Base-by-base conservation (phyloP, 1,140 invertebrate species). In the Ips typographus region DNA sequence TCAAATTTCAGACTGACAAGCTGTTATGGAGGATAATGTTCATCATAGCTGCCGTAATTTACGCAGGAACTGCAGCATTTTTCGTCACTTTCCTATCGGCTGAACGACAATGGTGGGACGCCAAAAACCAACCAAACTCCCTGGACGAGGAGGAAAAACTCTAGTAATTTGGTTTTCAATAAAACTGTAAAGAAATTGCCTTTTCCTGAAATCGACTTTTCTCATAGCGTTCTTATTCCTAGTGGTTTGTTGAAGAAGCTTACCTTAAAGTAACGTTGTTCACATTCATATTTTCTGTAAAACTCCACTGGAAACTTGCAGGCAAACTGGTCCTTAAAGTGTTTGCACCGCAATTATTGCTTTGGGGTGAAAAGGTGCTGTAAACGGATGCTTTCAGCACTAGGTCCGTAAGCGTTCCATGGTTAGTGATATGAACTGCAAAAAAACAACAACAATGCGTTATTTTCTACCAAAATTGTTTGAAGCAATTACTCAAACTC, bases 1-100 rank as follows among this genome's bases (percentile, higher is more conserved):
- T 1, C 3, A 1, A 49, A 49, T 71, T 68, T 57, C 65, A 73
- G 72, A 66, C 65, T 53, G 72, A 75, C 42, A 75, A 74, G 67
- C 6, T 53, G n/a, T 41, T 72, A 49, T 77, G 76, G 76, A 72
- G 68, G 43, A 76, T 68, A n/a, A 74, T 77, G 61, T 77, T 76
- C 44, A 70, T 74, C n/a, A 75, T 72, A 41, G 71, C 76, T 3
- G 68, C 76, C 0, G 40, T 42, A 36, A 62, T 72, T 52, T 77
- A 77, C 59, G 66, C 73, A 4, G 70, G 68, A 2, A 68, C 73
- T 8, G 72, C 70, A 5, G 58, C 68, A n/a, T 70, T 76, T 44
- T 77, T 72, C 52, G 67, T 74, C 4, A 63, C 73, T n/a, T 74
- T 71, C 44, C 71, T 72, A 4, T 65, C 69, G 8, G 76, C 73